Evolutionary conservation across 2,797 vertebrate species (phyloP).

Genomic region (Myotis daubentonii): DNA sequence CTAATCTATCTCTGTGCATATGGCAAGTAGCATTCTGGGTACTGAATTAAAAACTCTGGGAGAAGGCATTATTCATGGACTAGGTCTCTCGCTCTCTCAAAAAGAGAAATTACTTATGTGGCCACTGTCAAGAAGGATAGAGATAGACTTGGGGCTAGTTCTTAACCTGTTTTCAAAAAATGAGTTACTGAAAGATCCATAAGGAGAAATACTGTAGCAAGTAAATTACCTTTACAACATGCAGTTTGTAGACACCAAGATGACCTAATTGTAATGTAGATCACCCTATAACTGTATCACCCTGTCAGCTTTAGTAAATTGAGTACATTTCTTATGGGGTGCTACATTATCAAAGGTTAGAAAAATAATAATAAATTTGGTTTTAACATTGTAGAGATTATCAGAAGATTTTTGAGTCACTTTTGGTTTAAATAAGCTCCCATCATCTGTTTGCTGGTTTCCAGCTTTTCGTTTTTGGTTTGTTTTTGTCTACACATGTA

Average conservation of each 20-base stretch:
- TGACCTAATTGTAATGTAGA: constrained; percentile 76
- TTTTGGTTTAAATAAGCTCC: constrained; percentile 65
- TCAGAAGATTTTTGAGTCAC: constrained; percentile 51
- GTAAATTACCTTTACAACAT: constrained; percentile 63
- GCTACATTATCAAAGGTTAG: constrained; percentile 67
- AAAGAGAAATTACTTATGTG: constrained; percentile 77
- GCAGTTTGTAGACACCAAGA: constrained; percentile 53
- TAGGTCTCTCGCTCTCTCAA: constrained; percentile 61
- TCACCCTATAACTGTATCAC: constrained; percentile 68
- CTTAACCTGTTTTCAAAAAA: constrained; percentile 69
- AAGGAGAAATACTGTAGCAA: constrained; percentile 57
- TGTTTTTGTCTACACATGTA: constrained; percentile 66
- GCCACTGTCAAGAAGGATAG: constrained; percentile 65
- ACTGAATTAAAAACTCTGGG: constrained; percentile 71
- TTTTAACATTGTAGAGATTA: constrained; percentile 72
- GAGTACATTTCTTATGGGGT: constrained; percentile 72
- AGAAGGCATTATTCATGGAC: constrained; percentile 82
- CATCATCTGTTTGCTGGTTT: constrained; percentile 66
- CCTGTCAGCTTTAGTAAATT: constrained; percentile 64
- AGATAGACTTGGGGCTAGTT: constrained; percentile 70
- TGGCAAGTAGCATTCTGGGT: constrained; percentile 78
- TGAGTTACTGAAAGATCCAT: constrained; percentile 65
- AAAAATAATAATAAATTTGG: constrained; percentile 66
- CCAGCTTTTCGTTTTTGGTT: constrained; percentile 56
- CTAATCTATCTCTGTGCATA: constrained; percentile 80